Evolutionary conservation across 35 echinoderm and acorn worm genomes (phyloP).

Genomic region (Ptychodera flava): DNA sequence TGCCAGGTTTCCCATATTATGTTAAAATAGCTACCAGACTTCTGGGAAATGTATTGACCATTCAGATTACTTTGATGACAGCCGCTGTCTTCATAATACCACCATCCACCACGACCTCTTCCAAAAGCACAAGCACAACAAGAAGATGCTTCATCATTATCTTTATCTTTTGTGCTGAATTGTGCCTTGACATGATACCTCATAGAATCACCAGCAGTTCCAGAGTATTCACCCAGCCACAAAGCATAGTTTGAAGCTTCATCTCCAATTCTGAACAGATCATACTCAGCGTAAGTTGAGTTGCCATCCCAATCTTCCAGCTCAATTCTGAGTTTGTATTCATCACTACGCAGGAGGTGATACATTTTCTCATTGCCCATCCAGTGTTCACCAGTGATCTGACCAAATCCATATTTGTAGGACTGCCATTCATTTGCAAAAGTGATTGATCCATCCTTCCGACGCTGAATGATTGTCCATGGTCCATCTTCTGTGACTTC

Average conservation of each 20-base stretch:
- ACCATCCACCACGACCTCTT: no score
- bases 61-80: no score
- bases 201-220: slow-evolving; percentile 3
- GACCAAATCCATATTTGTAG: slow-evolving; percentile 60
- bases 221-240: slow-evolving; percentile 11
- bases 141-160: slow-evolving; percentile 26
- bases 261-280: slow-evolving; percentile 31
- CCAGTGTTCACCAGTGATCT: slow-evolving; percentile 54
- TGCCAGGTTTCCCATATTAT: no score
- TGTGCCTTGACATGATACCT: slow-evolving; percentile 56
- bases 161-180: slow-evolving; percentile 55
- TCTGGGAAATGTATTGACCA: no score
- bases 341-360: slow-evolving; percentile 39
- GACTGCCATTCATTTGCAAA: slow-evolving; percentile 44
- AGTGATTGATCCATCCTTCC: slow-evolving; percentile 58
- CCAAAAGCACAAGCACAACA: no score
- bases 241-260: slow-evolving; percentile 46
- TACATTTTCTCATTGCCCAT: slow-evolving; percentile 59
- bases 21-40: no score
- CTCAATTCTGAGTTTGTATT: slow-evolving; percentile 46
- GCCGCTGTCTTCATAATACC: no score
- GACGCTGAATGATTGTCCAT: slow-evolving; percentile 38
- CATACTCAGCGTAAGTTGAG: slow-evolving; percentile 41
- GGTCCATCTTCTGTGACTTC: neutral
- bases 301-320: slow-evolving; percentile 19